Percentiles rank a stretch among this genome's conserved stretches.
These are phyloP conservation scores for Chromis chromis DNA, from an alignment of 2,797 vertebrate genomes.

Conservation along the genomic window DNA sequence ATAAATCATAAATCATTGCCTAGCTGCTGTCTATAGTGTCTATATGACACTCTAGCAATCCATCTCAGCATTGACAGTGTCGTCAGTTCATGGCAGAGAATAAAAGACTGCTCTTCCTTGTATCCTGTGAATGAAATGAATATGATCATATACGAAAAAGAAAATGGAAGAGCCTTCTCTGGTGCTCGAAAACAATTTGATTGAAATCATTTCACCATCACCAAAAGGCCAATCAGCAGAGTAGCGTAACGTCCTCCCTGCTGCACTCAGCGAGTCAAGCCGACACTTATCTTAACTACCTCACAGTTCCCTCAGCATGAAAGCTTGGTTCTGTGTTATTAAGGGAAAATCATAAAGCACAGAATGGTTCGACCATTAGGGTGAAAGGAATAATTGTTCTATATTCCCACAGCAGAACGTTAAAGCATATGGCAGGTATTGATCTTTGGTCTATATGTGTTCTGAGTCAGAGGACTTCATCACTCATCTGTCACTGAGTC, in stretches of 20 bases:
- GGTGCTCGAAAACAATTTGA: slow-evolving; percentile 2
- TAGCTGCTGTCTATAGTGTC: not conserved
- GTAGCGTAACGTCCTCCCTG: not conserved
- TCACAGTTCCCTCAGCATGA: slow-evolving; percentile 1
- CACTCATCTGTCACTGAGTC: not conserved
- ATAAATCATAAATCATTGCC: not conserved
- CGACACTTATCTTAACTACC: not conserved
- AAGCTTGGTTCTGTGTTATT: not conserved
- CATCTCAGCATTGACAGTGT: not conserved
- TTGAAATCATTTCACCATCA: slow-evolving; percentile 1
- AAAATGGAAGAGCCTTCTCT: not conserved
- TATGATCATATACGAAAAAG: not conserved
- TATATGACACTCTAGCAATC: not conserved
- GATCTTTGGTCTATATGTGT: not conserved
- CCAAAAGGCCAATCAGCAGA: not conserved
- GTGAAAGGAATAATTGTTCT: not conserved
- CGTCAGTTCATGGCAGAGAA: not conserved
- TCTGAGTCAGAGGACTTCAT: not conserved
- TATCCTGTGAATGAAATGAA: no score
- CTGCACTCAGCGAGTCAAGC: not conserved
- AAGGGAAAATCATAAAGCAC: not conserved
- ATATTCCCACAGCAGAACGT: not conserved
- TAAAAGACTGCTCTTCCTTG: not conserved
- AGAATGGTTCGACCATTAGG: not conserved
- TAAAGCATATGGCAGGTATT: not conserved